Conservation (phyloP, 2,797 vertebrate genomes). For the Gallinago nigripennis region DNA sequence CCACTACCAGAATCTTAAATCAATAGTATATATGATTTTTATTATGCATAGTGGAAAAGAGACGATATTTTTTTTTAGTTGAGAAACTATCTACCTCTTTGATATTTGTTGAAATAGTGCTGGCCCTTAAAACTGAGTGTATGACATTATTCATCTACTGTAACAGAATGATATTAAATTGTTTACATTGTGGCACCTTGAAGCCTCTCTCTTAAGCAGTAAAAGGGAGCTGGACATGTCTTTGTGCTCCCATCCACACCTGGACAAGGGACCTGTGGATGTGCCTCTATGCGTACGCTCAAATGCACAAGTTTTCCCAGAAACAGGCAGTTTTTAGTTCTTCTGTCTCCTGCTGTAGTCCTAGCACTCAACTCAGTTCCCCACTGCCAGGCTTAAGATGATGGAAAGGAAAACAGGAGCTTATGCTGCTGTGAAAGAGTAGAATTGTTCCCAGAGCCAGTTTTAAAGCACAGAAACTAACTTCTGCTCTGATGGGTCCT, state of each 20-base stretch:
- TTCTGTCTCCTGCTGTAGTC: too few relatives aligned
- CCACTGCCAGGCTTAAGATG: too few relatives aligned
- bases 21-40: not conserved
- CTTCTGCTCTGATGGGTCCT: too few relatives aligned
- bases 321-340: too few relatives aligned
- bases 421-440: too few relatives aligned
- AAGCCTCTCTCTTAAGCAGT: not conserved
- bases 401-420: too few relatives aligned
- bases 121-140: not conserved
- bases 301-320: too few relatives aligned
- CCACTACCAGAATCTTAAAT: not conserved
- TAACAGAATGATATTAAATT: not conserved
- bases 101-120: not conserved
- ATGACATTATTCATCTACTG: not conserved
- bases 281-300: too few relatives aligned
- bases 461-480: too few relatives aligned
- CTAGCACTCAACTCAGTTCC: too few relatives aligned
- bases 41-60: not conserved
- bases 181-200: too few relatives aligned
- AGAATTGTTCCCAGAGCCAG: too few relatives aligned
- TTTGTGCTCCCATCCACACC: not conserved
- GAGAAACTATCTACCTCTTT: not conserved
- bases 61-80: not conserved
- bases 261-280: not conserved
- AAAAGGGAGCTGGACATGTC: not conserved